phyloP scores from a whole-genome alignment of 2,888 invertebrate species.

The Steromphala cineraria region DNA sequence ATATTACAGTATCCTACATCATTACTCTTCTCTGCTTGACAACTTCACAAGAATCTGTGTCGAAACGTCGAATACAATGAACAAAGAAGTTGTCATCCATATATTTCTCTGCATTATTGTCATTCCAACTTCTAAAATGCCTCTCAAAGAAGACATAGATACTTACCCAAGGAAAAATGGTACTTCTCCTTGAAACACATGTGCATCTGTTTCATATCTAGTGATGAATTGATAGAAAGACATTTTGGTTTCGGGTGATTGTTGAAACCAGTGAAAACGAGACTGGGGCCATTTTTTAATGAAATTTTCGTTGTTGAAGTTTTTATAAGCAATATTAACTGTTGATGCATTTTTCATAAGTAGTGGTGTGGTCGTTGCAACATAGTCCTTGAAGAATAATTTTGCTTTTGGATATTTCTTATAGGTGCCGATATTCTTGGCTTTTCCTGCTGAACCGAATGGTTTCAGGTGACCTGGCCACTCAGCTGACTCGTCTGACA shows the following conservation, averaged over 20 bases:
- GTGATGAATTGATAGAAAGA: constrained; percentile 7
- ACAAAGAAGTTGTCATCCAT: too few species aligned
- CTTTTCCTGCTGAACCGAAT: neutral
- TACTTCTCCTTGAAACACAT: constrained; percentile 10
- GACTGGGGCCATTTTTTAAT: constrained; percentile 11
- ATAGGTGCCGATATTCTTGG: neutral
- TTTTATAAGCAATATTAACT: neutral
- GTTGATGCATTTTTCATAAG: neutral
- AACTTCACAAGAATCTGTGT: too few species aligned
- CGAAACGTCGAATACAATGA: too few species aligned
- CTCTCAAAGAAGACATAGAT: too few species aligned
- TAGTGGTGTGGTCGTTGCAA: constrained; percentile 1
- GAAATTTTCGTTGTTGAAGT: constrained; percentile 12
- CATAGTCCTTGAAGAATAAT: constrained; percentile 17
- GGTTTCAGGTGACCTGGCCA: constrained; percentile 21
- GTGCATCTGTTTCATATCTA: neutral
- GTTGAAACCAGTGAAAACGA: neutral
- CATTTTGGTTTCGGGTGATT: neutral
- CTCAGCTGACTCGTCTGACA: neutral
- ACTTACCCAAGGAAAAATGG: constrained; percentile 17
- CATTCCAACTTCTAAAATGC: too few species aligned
- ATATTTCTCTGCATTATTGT: too few species aligned
- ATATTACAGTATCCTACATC: too few species aligned
- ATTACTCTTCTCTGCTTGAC: too few species aligned
- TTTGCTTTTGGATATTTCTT: neutral